phyloP scores from a whole-genome alignment of 2,888 invertebrate species.

The Pseudococcus viburni region DNA sequence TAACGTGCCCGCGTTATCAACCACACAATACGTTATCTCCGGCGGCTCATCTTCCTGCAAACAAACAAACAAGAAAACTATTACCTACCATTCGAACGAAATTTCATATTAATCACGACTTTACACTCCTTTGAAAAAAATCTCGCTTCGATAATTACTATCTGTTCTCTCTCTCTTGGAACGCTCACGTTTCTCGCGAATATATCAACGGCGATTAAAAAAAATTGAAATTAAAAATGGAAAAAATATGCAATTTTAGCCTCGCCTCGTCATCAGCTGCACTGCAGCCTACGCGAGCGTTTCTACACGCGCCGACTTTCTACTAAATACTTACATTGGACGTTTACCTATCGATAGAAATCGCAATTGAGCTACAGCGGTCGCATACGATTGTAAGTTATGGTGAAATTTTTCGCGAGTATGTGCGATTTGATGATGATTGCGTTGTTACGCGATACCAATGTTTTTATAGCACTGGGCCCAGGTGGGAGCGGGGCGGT shows the following conservation, averaged over 20 bases:
- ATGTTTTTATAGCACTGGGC: neutral
- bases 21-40: slow-evolving; percentile 94
- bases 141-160: neutral
- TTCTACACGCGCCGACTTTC: neutral
- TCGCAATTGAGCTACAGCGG: neutral
- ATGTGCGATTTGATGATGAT: slow-evolving; percentile 12
- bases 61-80: slow-evolving; percentile 68
- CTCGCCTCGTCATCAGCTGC: neutral
- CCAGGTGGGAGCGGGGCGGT: no score
- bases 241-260: neutral
- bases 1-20: slow-evolving; percentile 88
- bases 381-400: neutral
- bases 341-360: slow-evolving; percentile 11
- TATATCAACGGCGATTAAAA: neutral
- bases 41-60: slow-evolving; percentile 93
- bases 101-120: slow-evolving; percentile 45
- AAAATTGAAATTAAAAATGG: neutral
- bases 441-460: neutral
- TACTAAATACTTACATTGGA: neutral
- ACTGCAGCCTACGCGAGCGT: neutral
- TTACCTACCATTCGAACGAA: neutral
- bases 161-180: neutral
- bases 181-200: neutral
- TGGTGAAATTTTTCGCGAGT: slow-evolving; percentile 41
- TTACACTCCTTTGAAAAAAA: neutral